Evolutionary conservation across 2,113 vertebrate genomes (phyloP).

Genomic region (Vombatus ursinus): DNA sequence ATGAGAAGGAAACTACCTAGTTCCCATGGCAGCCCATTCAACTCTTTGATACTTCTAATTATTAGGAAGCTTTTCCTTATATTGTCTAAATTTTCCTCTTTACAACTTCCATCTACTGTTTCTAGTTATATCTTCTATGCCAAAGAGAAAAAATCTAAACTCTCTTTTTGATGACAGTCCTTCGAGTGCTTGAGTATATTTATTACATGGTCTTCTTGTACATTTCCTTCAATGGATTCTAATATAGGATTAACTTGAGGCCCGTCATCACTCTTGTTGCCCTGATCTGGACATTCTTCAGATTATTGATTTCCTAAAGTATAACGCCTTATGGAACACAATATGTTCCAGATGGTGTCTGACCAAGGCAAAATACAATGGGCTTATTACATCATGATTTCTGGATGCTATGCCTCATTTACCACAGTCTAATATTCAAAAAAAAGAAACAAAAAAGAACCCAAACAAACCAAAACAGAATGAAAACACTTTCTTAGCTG

Average conservation of each 20-base stretch:
- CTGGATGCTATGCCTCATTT: background rate
- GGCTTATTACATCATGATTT: background rate
- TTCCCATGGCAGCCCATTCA: background rate
- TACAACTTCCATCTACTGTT: background rate
- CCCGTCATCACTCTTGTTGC: background rate
- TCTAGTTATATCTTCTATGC: background rate
- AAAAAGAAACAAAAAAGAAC: background rate
- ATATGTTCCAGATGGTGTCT: background rate
- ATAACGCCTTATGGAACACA: background rate
- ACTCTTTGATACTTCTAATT: background rate
- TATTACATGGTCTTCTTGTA: background rate
- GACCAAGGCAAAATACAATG: background rate
- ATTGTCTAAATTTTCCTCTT: background rate
- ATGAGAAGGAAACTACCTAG: background rate
- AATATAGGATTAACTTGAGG: background rate
- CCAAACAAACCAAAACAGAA: background rate
- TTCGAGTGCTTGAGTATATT: background rate
- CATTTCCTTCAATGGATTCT: background rate
- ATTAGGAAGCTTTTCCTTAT: background rate
- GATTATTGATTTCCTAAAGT: background rate
- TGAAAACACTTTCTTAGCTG: background rate
- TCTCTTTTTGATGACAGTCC: background rate
- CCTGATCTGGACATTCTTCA: no score
- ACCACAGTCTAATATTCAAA: background rate
- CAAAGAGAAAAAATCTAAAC: background rate